Evolutionary conservation across 2,888 invertebrate species (phyloP).

Genomic region (Hypomecis punctinalis): DNA sequence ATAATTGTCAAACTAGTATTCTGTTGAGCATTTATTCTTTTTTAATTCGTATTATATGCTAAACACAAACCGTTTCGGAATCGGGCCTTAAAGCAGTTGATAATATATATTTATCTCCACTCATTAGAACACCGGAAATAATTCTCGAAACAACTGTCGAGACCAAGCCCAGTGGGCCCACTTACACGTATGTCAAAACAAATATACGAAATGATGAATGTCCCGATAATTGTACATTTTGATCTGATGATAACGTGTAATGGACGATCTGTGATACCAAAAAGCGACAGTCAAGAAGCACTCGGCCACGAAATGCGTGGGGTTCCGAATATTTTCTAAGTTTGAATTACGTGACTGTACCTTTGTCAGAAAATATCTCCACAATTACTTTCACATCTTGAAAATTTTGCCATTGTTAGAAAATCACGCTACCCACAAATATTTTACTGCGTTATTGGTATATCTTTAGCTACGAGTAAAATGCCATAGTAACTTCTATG

Average conservation of each 20-base stretch:
- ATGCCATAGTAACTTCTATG: no score
- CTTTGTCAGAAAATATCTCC: no score
- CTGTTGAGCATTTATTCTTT: no score
- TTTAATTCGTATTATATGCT: neutral
- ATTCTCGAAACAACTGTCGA: slow-evolving; percentile 32
- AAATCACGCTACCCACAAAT: no score
- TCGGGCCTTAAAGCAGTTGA: neutral
- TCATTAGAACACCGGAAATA: slow-evolving; percentile 32
- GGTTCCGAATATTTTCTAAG: neutral
- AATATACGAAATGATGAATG: slow-evolving; percentile 76
- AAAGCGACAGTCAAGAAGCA: slow-evolving; percentile 21
- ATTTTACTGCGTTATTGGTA: no score
- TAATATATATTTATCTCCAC: neutral
- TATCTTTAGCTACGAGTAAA: no score
- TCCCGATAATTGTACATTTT: slow-evolving; percentile 72
- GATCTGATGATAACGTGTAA: slow-evolving; percentile 53
- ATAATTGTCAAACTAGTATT: no score
- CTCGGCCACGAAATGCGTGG: neutral
- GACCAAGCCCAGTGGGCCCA: slow-evolving; percentile 31
- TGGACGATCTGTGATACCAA: slow-evolving; percentile 39
- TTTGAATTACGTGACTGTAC: no score
- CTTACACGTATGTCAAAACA: slow-evolving; percentile 71
- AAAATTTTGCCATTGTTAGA: no score
- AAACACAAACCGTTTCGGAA: neutral
- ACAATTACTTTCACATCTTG: no score